Conservation (phyloP, 2,113 vertebrate species). For the Bambusicola thoracicus region DNA sequence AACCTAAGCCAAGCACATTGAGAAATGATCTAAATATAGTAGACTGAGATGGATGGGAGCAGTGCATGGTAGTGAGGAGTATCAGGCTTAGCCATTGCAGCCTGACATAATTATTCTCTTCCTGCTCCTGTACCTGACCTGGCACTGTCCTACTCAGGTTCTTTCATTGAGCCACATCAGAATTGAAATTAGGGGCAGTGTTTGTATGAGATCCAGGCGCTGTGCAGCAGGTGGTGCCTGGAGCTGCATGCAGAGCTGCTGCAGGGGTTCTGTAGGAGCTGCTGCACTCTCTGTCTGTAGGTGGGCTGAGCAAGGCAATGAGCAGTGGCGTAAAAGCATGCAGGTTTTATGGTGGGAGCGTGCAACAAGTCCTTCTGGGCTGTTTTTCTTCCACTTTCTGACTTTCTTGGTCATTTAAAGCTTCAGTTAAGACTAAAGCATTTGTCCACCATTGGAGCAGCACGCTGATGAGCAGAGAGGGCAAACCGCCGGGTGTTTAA, state of each 20-base stretch:
- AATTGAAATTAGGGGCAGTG: neutral
- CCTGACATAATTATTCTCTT: neutral
- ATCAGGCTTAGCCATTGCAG: neutral
- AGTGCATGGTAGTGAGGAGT: neutral
- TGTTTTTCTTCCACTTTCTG: neutral
- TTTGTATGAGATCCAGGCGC: neutral
- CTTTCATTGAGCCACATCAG: neutral
- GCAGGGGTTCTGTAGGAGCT: neutral
- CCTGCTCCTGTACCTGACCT: neutral
- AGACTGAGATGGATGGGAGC: neutral
- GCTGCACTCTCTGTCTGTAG: neutral
- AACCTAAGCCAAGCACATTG: neutral
- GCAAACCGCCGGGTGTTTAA: neutral
- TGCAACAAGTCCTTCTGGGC: neutral
- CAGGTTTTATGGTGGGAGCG: neutral
- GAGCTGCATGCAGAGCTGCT: accelerated
- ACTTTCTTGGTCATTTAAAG: neutral
- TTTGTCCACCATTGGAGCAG: accelerated
- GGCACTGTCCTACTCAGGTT: neutral
- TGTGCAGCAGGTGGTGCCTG: accelerated
- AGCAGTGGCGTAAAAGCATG: neutral
- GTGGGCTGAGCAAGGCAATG: neutral
- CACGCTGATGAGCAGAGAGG: accelerated
- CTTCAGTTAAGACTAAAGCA: neutral
- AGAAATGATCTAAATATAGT: neutral